Evolutionary conservation across 2,113 vertebrate genomes (phyloP).

Genomic region (Thamnaconus septentrionalis): DNA sequence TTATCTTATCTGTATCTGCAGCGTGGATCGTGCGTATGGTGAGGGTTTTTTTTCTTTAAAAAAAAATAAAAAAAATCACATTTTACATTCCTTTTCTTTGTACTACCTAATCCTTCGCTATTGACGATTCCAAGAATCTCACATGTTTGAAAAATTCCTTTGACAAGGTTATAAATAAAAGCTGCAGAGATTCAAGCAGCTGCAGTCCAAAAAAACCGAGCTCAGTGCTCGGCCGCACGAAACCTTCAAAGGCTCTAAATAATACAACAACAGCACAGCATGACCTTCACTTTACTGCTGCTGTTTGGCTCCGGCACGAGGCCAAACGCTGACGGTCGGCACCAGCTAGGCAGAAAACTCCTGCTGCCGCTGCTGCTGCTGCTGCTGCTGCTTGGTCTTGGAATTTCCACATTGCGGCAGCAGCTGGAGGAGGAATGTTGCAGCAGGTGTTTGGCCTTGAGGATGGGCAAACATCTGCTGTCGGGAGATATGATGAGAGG

Average conservation of each 20-base stretch:
- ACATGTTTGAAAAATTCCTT: too few species aligned
- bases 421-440: conserved; percentile 32
- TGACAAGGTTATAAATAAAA: too few species aligned
- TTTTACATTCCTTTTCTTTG: too few species aligned
- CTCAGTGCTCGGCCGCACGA: too few species aligned
- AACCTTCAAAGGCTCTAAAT: neutral
- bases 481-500: neutral
- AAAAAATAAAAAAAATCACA: too few species aligned
- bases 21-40: too few species aligned
- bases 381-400: conserved; percentile 5
- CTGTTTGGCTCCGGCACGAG: neutral
- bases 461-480: conserved; percentile 9
- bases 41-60: too few species aligned
- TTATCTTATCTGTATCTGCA: too few species aligned
- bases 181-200: neutral
- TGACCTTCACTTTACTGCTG: neutral
- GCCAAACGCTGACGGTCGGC: neutral
- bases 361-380: too few species aligned
- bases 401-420: conserved; percentile 11
- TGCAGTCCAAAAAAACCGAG: neutral
- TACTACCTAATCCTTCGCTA: too few species aligned
- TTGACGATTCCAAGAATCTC: too few species aligned
- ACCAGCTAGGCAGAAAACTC: neutral
- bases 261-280: neutral
- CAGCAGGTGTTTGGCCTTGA: conserved; percentile 15